Conservation (phyloP, 2,113 vertebrate species). For the Corynorhinus townsendii region DNA sequence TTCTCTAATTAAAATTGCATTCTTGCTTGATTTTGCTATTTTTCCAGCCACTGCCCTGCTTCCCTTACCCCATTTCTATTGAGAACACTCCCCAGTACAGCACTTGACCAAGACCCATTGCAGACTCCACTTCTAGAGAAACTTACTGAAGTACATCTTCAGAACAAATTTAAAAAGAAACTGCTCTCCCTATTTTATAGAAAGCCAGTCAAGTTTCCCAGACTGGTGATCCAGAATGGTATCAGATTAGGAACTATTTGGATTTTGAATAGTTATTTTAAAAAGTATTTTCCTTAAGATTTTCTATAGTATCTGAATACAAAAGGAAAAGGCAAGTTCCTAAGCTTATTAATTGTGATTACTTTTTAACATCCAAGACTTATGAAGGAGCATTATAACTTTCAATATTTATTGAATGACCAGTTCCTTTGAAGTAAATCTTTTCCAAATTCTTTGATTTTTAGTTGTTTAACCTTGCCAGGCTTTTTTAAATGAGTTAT, state of each 20-base stretch:
- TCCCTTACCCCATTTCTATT: not conserved
- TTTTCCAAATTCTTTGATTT: not conserved
- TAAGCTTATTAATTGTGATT: not conserved
- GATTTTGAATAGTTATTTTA: not conserved
- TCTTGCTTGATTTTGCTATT: too few species aligned
- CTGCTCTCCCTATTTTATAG: not conserved
- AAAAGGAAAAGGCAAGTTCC: not conserved
- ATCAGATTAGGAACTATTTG: not conserved
- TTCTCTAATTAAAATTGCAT: not conserved
- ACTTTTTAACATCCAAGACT: not conserved
- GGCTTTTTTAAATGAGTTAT: not conserved
- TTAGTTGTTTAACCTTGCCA: not conserved
- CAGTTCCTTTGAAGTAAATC: not conserved
- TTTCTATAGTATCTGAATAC: not conserved
- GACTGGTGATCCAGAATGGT: not conserved
- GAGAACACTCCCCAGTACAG: not conserved
- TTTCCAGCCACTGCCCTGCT: not conserved
- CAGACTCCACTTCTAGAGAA: not conserved
- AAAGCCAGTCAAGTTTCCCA: not conserved
- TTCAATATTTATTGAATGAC: not conserved
- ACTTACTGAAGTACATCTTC: not conserved
- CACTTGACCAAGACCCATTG: not conserved
- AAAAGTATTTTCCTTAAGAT: not conserved
- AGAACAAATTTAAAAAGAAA: not conserved
- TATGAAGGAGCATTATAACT: not conserved